These are phyloP conservation scores for Leiothrix lutea DNA, from an alignment of 2,113 vertebrate species.

Conservation along the genomic window DNA sequence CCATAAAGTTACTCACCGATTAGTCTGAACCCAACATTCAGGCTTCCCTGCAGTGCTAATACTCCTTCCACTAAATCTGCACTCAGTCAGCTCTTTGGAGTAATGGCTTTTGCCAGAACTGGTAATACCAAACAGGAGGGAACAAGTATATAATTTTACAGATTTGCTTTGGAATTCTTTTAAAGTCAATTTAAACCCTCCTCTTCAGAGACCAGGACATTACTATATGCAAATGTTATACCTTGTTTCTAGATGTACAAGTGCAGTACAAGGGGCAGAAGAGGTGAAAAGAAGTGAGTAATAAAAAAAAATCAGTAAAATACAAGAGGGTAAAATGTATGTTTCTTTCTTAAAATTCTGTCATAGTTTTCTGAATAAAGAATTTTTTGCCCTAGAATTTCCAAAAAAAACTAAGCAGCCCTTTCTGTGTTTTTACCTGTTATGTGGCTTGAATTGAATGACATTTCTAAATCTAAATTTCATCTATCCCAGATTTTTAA, in stretches of 20 bases:
- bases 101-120: neutral
- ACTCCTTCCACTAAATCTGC: neutral
- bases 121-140: neutral
- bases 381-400: neutral
- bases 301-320: constrained; percentile 1
- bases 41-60: neutral
- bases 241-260: neutral
- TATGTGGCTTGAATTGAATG: neutral
- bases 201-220: neutral
- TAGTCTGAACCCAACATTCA: neutral
- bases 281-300: neutral
- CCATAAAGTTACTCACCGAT: neutral
- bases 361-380: constrained; percentile 8
- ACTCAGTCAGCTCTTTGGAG: neutral
- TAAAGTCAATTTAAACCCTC: neutral
- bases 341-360: constrained; percentile 29
- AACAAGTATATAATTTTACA: neutral
- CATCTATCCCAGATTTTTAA: neutral
- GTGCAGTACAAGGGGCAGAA: neutral
- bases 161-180: constrained; percentile 9
- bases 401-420: neutral
- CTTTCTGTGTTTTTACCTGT: neutral
- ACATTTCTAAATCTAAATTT: neutral
- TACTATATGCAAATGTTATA: neutral
- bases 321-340: neutral